Evolutionary conservation across 2,797 vertebrate species (phyloP), one percentile per base, ranked within the genome.

Genomic region (Acomys russatus): DNA sequence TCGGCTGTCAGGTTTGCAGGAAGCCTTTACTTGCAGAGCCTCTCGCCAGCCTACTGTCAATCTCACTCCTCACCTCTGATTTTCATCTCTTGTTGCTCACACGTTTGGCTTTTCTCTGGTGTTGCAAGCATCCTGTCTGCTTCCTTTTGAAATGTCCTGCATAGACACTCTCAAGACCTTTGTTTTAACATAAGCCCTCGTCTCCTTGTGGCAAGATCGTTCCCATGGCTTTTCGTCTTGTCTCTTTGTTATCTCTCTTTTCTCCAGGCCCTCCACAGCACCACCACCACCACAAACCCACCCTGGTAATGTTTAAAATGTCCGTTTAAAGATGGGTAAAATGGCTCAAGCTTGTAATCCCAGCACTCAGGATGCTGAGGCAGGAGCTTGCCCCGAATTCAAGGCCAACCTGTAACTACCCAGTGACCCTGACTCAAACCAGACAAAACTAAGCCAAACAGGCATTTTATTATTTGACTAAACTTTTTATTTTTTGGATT

Each of bases 221-320:
- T 71, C 9, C 76, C 51, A 25, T 6, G 20, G 28, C 56, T 94
- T 92, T 49, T 56, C 23, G 18, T 28, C 56, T 91, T 38, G 78
- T 38, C 20, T 92, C 25, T 90, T 92, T 66, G 61, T 85, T 56
- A n/a, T 78, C 56, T 79, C 30, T 51, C 15, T 30, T 88, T 71
- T 92, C 38, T 88, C 74, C 12, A 92, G 76, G 64, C 30, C 18
- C 33, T 88, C 77, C 80, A 59, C 17, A 54, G 17, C 11, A 30
- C 80, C 14, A 23, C 35, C 28, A 10, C 20, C n/a, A 14, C n/a
- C 35, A 73, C 73, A 51, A 63, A 86, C 30, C 70, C 78, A 1
- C 18, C 70, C n/a, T 84, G 59, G 54, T 88, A 87, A 63, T 20
- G 91, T 96, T 91, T 51, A 77, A 94, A 74, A 70, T 68, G n/a